Evolutionary conservation across 2,888 invertebrate species (phyloP).

Genomic region (Pseudoips prasinana): DNA sequence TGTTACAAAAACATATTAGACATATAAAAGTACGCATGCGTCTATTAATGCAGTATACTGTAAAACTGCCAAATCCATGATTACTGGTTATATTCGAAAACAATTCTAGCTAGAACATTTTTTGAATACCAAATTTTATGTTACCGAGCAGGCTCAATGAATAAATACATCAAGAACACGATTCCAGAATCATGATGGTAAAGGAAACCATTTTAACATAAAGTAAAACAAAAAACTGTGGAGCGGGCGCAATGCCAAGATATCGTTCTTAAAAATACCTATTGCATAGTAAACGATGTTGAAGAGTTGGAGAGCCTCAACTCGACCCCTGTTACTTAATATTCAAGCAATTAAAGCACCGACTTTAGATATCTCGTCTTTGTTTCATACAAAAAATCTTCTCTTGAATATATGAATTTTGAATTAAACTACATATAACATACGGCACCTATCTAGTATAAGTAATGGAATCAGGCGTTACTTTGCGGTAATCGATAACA

Average conservation of each 20-base stretch:
- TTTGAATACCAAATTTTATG: not conserved
- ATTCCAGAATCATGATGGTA: slow-evolving; percentile 31
- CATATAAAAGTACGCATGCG: too few species aligned
- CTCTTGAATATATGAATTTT: too few species aligned
- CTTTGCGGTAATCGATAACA: too few species aligned
- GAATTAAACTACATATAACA: too few species aligned
- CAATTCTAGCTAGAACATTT: slow-evolving; percentile 1
- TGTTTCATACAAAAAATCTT: too few species aligned
- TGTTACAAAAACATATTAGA: too few species aligned
- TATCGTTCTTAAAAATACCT: slow-evolving; percentile 39
- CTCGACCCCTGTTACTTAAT: slow-evolving; percentile 41
- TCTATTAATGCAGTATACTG: too few species aligned
- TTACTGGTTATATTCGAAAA: too few species aligned
- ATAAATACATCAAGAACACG: slow-evolving; percentile 23
- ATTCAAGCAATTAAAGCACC: slow-evolving; percentile 53
- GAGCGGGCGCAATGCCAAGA: slow-evolving; percentile 52
- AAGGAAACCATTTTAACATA: slow-evolving; percentile 53
- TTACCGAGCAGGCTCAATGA: slow-evolving; percentile 1
- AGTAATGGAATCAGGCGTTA: too few species aligned
- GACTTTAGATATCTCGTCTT: slow-evolving; percentile 13
- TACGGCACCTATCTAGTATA: too few species aligned
- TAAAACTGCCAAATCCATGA: too few species aligned
- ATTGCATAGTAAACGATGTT: slow-evolving; percentile 43
- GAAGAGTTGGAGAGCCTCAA: slow-evolving; percentile 28
- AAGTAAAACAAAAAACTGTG: slow-evolving; percentile 47